phyloP scores from a whole-genome alignment of 2,888 invertebrate genomes.

The Napeogenes sylphis region DNA sequence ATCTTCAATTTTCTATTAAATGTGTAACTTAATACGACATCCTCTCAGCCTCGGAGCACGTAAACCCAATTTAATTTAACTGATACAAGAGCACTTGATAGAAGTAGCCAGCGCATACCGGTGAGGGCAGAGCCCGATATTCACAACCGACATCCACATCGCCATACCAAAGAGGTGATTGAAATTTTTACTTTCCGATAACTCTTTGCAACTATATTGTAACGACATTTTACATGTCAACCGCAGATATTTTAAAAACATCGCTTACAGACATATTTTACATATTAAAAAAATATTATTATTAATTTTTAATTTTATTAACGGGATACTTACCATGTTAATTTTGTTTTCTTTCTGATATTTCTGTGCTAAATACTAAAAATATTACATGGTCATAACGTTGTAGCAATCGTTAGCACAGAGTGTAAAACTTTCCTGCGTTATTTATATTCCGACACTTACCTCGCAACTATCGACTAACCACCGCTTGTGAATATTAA shows the following conservation, averaged over 20 bases:
- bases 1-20: too few relatives aligned
- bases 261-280: too few relatives aligned
- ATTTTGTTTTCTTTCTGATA: too few relatives aligned
- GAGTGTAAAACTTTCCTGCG: too few relatives aligned
- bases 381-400: too few relatives aligned
- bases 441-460: conserved; percentile 1
- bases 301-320: too few relatives aligned
- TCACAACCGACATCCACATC: conserved; percentile 23
- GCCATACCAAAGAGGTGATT: conserved; percentile 33
- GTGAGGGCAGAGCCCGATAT: conserved; percentile 28
- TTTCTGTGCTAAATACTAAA: too few relatives aligned
- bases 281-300: too few relatives aligned
- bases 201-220: conserved; percentile 12
- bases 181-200: conserved; percentile 35
- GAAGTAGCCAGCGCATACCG: conserved; percentile 33
- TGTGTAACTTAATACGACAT: too few relatives aligned
- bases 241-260: background rate
- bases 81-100: conserved; percentile 11
- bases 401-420: too few relatives aligned
- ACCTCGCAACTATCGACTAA: background rate
- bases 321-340: too few relatives aligned
- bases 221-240: background rate
- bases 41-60: background rate
- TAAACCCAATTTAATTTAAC: conserved; percentile 10
- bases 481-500: background rate